Percentiles rank a stretch among this genome's conserved stretches.
These are phyloP conservation scores for Arvicanthis niloticus DNA, from an alignment of 2,113 vertebrate species.

Conservation along the genomic window DNA sequence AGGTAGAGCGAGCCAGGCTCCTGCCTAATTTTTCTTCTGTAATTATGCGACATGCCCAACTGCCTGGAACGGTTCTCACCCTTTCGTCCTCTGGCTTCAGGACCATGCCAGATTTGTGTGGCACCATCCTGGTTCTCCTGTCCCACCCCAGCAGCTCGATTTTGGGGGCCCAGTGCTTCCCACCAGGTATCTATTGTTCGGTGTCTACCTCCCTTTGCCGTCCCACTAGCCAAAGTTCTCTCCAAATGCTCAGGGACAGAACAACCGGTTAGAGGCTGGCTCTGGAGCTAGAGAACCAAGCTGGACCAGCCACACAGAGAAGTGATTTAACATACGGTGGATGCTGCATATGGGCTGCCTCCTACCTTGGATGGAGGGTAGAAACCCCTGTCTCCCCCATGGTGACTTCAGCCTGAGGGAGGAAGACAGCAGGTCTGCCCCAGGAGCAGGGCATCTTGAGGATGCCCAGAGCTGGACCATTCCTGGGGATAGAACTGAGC, in stretches of 20 bases:
- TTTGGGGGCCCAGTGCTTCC: not conserved
- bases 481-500: fast-evolving
- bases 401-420: fast-evolving
- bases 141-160: not conserved
- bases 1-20: constrained; percentile 78
- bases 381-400: fast-evolving
- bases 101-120: not conserved
- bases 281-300: not conserved
- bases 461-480: fast-evolving
- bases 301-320: not conserved
- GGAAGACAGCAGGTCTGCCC: not conserved
- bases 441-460: not conserved
- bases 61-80: constrained; percentile 54
- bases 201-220: not conserved
- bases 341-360: not conserved
- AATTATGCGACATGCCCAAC: constrained; percentile 65
- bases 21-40: constrained; percentile 82
- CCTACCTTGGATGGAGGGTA: not conserved
- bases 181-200: not conserved
- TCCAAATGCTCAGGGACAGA: not conserved
- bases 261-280: not conserved
- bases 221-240: fast-evolving
- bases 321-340: not conserved
- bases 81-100: not conserved
- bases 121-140: not conserved